Evolutionary conservation across 2,888 invertebrate genomes (phyloP).

Genomic region (Amiota mariae): DNA sequence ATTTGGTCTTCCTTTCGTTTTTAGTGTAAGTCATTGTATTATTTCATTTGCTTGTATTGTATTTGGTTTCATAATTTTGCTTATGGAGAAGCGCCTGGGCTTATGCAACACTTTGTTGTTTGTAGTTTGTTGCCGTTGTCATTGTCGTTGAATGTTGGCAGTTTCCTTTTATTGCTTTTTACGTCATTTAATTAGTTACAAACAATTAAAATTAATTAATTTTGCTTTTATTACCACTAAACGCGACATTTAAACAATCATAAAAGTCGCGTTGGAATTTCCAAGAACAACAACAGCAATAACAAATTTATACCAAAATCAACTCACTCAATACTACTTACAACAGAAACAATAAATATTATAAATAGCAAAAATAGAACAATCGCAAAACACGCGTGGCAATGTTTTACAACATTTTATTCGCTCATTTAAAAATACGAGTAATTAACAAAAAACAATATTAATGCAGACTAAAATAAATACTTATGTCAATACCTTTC

Average conservation of each 20-base stretch:
- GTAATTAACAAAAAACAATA: background rate
- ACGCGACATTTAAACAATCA: background rate
- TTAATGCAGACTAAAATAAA: no score
- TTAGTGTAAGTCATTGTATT: background rate
- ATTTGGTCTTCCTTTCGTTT: background rate
- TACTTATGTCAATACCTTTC: no score
- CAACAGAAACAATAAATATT: background rate
- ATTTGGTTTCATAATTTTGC: background rate
- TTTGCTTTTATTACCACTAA: slow-evolving; percentile 2
- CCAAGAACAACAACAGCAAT: no score
- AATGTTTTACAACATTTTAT: background rate
- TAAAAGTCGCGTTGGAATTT: background rate
- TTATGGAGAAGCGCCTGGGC: background rate
- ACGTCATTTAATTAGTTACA: slow-evolving; percentile 22
- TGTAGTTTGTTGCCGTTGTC: background rate
- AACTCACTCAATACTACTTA: background rate
- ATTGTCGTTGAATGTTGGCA: no score
- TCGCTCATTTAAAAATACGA: background rate
- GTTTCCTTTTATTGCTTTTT: background rate
- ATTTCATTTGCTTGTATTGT: background rate
- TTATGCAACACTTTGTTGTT: slow-evolving; percentile 1
- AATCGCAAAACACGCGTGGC: background rate
- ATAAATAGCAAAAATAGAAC: background rate
- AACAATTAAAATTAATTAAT: slow-evolving; percentile 28
- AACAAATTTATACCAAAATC: background rate